Evolutionary conservation across 2,113 vertebrate genomes (phyloP).

Genomic region (Tiliqua scincoides): DNA sequence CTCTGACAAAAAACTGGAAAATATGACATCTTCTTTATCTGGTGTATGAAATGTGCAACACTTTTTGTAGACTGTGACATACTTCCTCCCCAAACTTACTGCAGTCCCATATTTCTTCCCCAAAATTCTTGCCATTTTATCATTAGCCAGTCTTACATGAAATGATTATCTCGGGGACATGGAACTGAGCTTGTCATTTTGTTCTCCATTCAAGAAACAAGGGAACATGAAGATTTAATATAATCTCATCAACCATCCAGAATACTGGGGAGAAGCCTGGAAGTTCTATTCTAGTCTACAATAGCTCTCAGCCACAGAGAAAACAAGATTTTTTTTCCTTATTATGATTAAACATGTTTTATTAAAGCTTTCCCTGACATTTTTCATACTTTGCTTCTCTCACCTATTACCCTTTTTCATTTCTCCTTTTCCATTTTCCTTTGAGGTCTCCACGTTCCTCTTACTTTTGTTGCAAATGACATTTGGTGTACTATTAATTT

Average conservation of each 20-base stretch:
- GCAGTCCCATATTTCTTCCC: neutral
- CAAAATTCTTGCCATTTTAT: conserved; percentile 10
- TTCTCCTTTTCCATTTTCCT: conserved; percentile 22
- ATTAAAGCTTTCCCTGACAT: conserved; percentile 66
- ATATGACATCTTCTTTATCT: conserved; percentile 11
- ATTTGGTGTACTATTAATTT: conserved; percentile 21
- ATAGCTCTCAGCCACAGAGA: conserved; percentile 47
- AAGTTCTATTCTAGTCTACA: conserved; percentile 41
- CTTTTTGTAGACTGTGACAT: conserved; percentile 13
- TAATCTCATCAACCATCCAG: conserved; percentile 58
- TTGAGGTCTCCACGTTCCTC: conserved; percentile 54
- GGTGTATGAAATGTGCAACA: conserved; percentile 21
- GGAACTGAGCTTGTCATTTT: conserved; percentile 61
- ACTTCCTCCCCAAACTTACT: neutral
- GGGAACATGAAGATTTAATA: conserved; percentile 71
- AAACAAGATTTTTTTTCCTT: conserved; percentile 27
- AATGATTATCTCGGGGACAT: conserved; percentile 62
- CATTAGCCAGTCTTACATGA: conserved; percentile 42
- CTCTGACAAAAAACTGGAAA: neutral
- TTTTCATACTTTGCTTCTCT: conserved; percentile 46
- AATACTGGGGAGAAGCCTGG: conserved; percentile 41
- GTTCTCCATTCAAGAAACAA: conserved; percentile 63
- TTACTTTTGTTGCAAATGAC: conserved; percentile 35
- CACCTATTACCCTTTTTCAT: conserved; percentile 26
- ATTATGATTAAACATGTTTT: conserved; percentile 59